phyloP scores from a whole-genome alignment of 2,797 vertebrate species.

The Mastacembelus armatus region DNA sequence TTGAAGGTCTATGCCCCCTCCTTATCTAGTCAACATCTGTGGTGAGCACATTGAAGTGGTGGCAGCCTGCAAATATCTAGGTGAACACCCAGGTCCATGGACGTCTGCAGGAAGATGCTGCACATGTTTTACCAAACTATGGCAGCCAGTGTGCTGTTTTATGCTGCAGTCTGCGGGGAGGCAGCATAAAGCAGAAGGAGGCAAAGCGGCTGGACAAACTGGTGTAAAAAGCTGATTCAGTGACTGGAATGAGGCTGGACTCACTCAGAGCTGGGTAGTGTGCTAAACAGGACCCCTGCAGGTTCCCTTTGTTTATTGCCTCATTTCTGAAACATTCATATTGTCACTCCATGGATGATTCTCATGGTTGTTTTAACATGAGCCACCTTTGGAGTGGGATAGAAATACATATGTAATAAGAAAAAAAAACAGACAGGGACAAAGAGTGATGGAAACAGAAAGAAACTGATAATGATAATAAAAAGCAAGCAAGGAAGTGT shows the following conservation, averaged over 20 bases:
- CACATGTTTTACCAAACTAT: too few relatives aligned
- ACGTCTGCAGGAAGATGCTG: too few relatives aligned
- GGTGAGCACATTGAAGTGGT: too few relatives aligned
- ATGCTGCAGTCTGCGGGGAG: too few relatives aligned
- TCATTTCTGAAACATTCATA: conserved; percentile 51
- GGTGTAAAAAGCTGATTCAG: too few relatives aligned
- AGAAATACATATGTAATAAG: conserved; percentile 4
- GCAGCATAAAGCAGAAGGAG: too few relatives aligned
- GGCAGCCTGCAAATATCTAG: too few relatives aligned
- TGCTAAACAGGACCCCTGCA: conserved; percentile 44
- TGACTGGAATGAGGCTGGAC: conserved; percentile 37
- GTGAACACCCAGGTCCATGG: too few relatives aligned
- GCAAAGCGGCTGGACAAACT: too few relatives aligned
- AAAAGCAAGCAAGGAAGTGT: conserved; percentile 1
- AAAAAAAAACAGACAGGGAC: conserved; percentile 3
- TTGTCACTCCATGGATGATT: conserved; percentile 27
- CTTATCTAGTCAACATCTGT: too few relatives aligned
- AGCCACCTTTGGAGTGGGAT: background rate
- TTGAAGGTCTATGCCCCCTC: too few relatives aligned
- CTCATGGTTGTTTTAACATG: conserved; percentile 35
- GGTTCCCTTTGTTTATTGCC: conserved; percentile 38
- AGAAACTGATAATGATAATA: conserved; percentile 11
- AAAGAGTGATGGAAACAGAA: background rate
- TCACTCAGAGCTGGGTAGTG: conserved; percentile 23
- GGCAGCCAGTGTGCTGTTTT: too few relatives aligned